Evolutionary conservation across 1,140 invertebrate species (phyloP).

Genomic region (Micrasema minimum): DNA sequence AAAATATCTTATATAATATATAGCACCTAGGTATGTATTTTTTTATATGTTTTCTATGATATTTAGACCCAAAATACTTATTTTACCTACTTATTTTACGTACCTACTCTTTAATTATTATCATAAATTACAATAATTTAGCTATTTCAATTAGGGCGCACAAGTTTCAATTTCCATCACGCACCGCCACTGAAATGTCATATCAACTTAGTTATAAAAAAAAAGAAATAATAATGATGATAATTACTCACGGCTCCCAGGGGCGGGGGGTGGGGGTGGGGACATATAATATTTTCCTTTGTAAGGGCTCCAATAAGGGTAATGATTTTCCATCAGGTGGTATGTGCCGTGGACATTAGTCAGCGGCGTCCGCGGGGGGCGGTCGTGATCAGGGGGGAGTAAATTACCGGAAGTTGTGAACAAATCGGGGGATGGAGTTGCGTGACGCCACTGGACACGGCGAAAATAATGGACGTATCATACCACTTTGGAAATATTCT

Average conservation of each 20-base stretch:
- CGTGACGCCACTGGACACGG: slow-evolving; percentile 2
- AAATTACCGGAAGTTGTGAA: slow-evolving; percentile 31
- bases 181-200: slow-evolving; percentile 19
- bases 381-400: slow-evolving; percentile 3
- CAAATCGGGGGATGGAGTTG: slow-evolving; percentile 28
- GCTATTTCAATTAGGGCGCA: too few relatives aligned
- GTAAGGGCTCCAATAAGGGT: slow-evolving; percentile 30
- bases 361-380: slow-evolving; percentile 8
- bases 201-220: slow-evolving; percentile 13
- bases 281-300: too few relatives aligned
- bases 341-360: slow-evolving; percentile 15
- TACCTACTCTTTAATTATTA: too few relatives aligned
- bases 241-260: too few relatives aligned
- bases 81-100: too few relatives aligned
- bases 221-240: too few relatives aligned
- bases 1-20: too few relatives aligned
- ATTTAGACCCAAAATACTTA: too few relatives aligned
- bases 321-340: slow-evolving; percentile 23
- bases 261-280: too few relatives aligned
- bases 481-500: slow-evolving; percentile 11
- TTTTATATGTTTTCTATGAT: too few relatives aligned
- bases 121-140: too few relatives aligned
- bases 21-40: too few relatives aligned
- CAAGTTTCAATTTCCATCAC: slow-evolving; percentile 19
- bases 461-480: slow-evolving; percentile 1